Conservation (phyloP, 64 coral and sea anemone genomes). For the Montipora cactus region DNA sequence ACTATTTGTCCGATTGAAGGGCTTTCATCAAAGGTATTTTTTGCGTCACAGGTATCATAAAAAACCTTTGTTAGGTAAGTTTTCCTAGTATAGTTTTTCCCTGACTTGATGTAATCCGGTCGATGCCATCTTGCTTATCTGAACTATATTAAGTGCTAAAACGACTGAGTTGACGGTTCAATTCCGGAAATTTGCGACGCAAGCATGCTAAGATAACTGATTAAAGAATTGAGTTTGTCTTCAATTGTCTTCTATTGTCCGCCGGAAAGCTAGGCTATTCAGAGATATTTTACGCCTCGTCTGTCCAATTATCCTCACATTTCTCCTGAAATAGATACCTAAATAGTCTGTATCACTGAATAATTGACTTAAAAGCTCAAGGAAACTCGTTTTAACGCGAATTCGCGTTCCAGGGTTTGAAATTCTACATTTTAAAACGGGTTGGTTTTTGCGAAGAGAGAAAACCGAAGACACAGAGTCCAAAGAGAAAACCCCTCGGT, state of each 20-base stretch:
- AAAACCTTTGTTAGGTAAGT: not conserved
- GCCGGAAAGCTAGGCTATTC: conserved; percentile 21
- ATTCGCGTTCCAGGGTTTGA: not conserved
- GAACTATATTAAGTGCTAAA: not conserved
- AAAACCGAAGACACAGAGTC: not conserved
- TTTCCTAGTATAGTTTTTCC: not conserved
- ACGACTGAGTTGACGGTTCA: not conserved
- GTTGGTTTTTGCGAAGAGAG: not conserved
- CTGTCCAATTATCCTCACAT: not conserved
- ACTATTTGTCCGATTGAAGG: not conserved
- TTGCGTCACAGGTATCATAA: not conserved
- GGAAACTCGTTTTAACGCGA: not conserved
- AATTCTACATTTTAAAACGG: not conserved
- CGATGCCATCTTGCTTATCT: conserved; percentile 7
- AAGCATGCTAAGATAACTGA: not conserved
- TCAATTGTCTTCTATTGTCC: not conserved
- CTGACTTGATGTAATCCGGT: not conserved
- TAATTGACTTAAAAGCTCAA: not conserved
- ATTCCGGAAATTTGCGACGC: conserved; percentile 31
- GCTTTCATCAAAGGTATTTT: not conserved
- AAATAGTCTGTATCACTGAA: not conserved
- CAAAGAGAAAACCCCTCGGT: not conserved
- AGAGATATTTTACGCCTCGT: conserved; percentile 38
- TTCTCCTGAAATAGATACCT: not conserved
- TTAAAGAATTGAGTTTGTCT: conserved; percentile 1